Base-by-base conservation (phyloP, 2,797 vertebrate species). In the Hipposideros larvatus region DNA sequence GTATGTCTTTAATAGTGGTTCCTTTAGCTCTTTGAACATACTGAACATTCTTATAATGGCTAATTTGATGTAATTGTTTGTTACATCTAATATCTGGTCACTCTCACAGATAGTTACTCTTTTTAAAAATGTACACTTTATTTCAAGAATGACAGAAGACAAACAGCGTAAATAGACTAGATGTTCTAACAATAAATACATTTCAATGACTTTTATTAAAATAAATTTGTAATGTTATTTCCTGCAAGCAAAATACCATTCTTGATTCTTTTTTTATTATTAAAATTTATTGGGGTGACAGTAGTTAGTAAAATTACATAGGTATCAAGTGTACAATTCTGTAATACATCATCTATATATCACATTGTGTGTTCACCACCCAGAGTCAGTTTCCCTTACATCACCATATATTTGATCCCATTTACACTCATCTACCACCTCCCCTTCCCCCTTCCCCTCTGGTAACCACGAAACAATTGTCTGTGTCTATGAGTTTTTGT, bases 101-200 rank as follows among this genome's bases (percentile, higher is more conserved):
- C 37, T 66, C 11, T 92, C 59, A 66, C 28, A 55, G 48, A 51
- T 22, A 55, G 34, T 85, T 75, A 11, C 34, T 65, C 46, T 48
- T 57, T 86, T 59, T 59, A 19, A 34, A 66, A 15, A 74, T 99
- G 98, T 99, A 99, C 98, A 99, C 98, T 99, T 98, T 99, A 98
- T 98, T 99, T 99, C 98, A 98, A 98, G 98, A 48, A 48, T 48
- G 98, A 99, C 98, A 99, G 98, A 99, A 99, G 99, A 98, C 98
- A 13, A 98, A 97, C 98, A 99, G 98, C 98, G 98, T 99, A 99
- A 99, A 99, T 99, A 99, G 98, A 98, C 98, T 98, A 98, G 98
- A 98, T 99, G 99, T 98, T 99, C 98, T 99, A 99, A 99, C 99
- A 99, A 99, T 99, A 99, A 99, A 99, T 99, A 99, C 99, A 99